Evolutionary conservation across 2,888 invertebrate genomes (phyloP), one percentile per base, ranked within the genome.

Genomic region (Agrilus biguttatus): DNA sequence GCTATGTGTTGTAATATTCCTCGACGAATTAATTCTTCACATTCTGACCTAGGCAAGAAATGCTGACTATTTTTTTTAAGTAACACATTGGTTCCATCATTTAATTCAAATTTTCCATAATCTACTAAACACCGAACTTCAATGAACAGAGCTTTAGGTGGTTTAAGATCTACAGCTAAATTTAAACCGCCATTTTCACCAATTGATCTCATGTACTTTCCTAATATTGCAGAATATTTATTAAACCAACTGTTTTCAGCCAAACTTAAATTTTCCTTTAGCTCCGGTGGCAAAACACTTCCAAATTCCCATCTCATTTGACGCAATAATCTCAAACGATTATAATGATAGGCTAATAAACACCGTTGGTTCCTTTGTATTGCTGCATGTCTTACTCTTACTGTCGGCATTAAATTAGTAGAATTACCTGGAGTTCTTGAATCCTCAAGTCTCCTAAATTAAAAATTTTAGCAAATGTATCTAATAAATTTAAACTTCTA

Each of bases 281-380:
- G 80, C 60, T 93, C 91, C 0, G 77, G 64, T 0, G 96, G 95
- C 42, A 97, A 65, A 38, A 92, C 83, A 33, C 91, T 86, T 1
- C 97, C 97, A 61, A 93, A 88, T 57, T 93, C 88, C 97, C 97
- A 97, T 38, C 97, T 74, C 64, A 92, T 74, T n/a, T 84, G 79
- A 53, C 84, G 77, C 17, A 97, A 77, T 56, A 81, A 78, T 51
- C 75, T 73, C 61, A 95, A 70, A 50, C 97, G 73, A 55, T 85
- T 86, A 61, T 86, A 83, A 41, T 88, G 69, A 56, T 89, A 89
- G 0, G 87, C 79, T 1, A 93, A 68, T 1, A 96, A 70, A 59
- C 95, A 96, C 33, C 96, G 75, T 59, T 91, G 83, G 60, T 95
- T 91, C 36, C 95, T 74, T 62, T 88, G 84, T 14, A 95, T 63